Percentiles rank a stretch among this genome's conserved stretches.
Conservation (phyloP, 1,140 invertebrate genomes). For the Archegozetes longisetosus region DNA sequence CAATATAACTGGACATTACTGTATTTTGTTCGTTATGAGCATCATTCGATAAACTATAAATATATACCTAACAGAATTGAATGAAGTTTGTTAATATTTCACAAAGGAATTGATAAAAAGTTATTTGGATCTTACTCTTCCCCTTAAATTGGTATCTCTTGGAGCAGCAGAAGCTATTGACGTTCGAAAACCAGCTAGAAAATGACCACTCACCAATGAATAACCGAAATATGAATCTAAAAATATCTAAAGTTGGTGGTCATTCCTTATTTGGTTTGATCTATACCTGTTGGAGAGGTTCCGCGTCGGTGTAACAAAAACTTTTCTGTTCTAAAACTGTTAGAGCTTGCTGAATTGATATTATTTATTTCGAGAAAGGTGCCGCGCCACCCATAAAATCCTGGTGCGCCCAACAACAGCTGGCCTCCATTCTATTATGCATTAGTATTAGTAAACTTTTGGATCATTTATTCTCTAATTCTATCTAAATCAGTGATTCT, state of each 20-base stretch:
- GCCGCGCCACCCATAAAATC: conserved; percentile 30
- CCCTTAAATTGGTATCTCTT: background rate
- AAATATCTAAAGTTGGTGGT: no score
- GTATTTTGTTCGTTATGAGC: background rate
- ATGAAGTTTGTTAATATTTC: background rate
- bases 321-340: background rate
- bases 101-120: background rate
- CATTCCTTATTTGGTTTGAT: no score
- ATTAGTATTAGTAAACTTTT: no score
- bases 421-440: conserved; percentile 19
- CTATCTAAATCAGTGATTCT: no score
- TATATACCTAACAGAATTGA: background rate
- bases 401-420: conserved; percentile 30
- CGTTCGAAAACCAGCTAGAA: background rate
- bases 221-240: conserved; percentile 15
- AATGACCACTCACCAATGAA: background rate
- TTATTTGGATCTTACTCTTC: background rate
- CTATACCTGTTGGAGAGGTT: background rate
- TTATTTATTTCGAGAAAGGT: conserved; percentile 2
- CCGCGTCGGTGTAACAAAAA: background rate
- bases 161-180: background rate
- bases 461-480: no score
- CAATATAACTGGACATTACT: conserved; percentile 1
- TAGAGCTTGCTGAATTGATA: background rate
- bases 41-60: background rate